Evolutionary conservation across 2,888 invertebrate genomes (phyloP).

Genomic region (Drosophila ezoana): DNA sequence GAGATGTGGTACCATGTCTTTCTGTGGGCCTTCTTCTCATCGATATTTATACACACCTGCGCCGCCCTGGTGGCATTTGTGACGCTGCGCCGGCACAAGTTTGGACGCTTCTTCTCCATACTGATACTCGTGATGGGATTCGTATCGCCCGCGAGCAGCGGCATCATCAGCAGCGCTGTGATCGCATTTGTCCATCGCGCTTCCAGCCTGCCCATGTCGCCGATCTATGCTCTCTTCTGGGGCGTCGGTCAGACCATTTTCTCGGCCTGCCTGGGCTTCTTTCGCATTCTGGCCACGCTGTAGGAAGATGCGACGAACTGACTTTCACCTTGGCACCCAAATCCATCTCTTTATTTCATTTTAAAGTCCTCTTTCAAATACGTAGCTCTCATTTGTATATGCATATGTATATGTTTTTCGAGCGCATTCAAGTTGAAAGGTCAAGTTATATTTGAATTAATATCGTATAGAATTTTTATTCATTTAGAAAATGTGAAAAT

Average conservation of each 20-base stretch:
- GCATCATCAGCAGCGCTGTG: slow-evolving; percentile 95
- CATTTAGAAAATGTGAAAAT: not conserved
- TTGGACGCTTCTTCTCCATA: slow-evolving; percentile 97
- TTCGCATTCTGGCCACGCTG: slow-evolving; percentile 95
- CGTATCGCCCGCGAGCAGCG: slow-evolving; percentile 94
- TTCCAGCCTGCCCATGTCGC: slow-evolving; percentile 94
- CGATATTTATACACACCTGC: slow-evolving; percentile 95
- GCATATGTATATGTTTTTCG: not conserved
- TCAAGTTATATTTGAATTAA: slow-evolving; percentile 1
- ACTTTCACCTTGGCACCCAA: slow-evolving; percentile 8
- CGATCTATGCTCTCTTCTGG: slow-evolving; percentile 96
- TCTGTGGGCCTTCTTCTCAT: slow-evolving; percentile 97
- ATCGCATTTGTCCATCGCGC: slow-evolving; percentile 97
- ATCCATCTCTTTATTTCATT: not conserved
- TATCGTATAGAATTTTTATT: slow-evolving; percentile 2
- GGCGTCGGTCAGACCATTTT: slow-evolving; percentile 96
- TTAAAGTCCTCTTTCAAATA: not conserved
- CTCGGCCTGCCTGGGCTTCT: slow-evolving; percentile 95
- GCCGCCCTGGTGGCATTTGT: slow-evolving; percentile 96
- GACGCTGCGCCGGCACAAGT: slow-evolving; percentile 96
- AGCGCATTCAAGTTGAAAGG: not conserved
- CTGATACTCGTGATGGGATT: slow-evolving; percentile 95
- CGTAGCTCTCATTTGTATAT: not conserved
- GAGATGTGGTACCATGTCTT: slow-evolving; percentile 99
- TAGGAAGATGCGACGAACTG: slow-evolving; percentile 85